phyloP scores from a whole-genome alignment of 2,888 invertebrate species.

The Nymphalis polychloros region DNA sequence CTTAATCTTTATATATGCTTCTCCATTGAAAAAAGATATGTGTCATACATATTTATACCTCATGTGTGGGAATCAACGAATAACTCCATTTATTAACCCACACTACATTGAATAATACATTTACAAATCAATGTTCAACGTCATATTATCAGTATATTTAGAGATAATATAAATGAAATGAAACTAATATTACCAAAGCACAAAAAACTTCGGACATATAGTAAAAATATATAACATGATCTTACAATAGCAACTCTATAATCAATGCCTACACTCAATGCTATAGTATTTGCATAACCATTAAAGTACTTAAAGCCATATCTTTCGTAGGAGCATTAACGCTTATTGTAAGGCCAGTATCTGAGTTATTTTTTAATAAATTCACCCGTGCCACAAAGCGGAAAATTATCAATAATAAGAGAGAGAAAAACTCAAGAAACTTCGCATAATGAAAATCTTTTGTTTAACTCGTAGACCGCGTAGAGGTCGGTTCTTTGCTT shows the following conservation, averaged over 20 bases:
- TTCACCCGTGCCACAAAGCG: constrained; percentile 34
- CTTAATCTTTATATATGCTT: too few species aligned
- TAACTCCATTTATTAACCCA: too few species aligned
- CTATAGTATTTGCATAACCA: neutral
- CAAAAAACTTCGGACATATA: too few species aligned
- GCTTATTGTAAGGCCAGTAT: constrained; percentile 17
- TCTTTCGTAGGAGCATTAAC: neutral
- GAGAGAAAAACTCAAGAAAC: constrained; percentile 25
- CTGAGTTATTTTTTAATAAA: constrained; percentile 38
- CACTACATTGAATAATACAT: too few species aligned
- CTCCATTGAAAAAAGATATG: too few species aligned
- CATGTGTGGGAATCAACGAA: too few species aligned
- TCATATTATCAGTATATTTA: too few species aligned
- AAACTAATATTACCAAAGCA: too few species aligned
- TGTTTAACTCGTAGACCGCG: constrained; percentile 14
- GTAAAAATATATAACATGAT: too few species aligned
- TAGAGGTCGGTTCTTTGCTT: constrained; percentile 3
- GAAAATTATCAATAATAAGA: constrained; percentile 39
- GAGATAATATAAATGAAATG: too few species aligned
- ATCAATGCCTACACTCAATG: neutral
- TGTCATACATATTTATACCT: too few species aligned
- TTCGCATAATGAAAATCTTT: constrained; percentile 21
- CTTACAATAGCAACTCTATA: neutral
- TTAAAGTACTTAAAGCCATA: constrained; percentile 3
- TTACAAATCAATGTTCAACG: too few species aligned